Evolutionary conservation across 2,113 vertebrate genomes (phyloP), one percentile per base, ranked within the genome.

Genomic region (Vicugna pacos): DNA sequence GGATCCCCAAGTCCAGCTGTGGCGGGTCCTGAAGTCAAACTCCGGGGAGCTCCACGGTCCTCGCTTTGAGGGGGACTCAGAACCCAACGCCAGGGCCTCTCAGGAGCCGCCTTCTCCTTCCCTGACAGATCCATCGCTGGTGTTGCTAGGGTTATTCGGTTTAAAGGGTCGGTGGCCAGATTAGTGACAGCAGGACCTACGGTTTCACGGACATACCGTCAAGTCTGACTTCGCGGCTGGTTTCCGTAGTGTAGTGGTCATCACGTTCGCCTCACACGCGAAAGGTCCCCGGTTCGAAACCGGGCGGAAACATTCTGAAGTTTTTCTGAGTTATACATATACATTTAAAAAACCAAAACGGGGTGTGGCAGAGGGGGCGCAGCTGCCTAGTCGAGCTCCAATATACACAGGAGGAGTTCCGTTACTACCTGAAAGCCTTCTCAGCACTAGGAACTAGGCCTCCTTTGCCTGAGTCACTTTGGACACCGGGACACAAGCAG

Each of bases 161-260:
- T 54, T 35, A 38, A 72, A 60, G 28, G 13, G 15, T 56, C 58
- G 35, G 8, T 28, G 77, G 38, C n/a, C 32, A 38, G 8, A 32
- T 28, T 2, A 42, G 14, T 38, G 22, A 8, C 15, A 12, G 52
- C 69, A 72, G 69, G 8, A 14, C 52, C 28, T 16, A 17, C 58
- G 52, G 3, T 24, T 87, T 6, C 0, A 0, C 10, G 67, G 30
- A 26, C 12, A n/a, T 1, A 32, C 28, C 32, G 12, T 38, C 22
- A 8, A 86, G 0, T 0, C 7, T 4, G 38, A 4, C 0, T 0
- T 0, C 0, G 1, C 16, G 1, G 0, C 0, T 42, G 0, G 11
- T 87, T 72, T 73, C 19, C 13, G 17, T 58, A 4, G 72, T 20
- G 22, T 20, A 86, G 54, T 28, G 24, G 54, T 81, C 30, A 42